These are phyloP conservation scores for Ornithoptera alexandrae DNA, from an alignment of 2,888 invertebrate species.

Conservation along the genomic window DNA sequence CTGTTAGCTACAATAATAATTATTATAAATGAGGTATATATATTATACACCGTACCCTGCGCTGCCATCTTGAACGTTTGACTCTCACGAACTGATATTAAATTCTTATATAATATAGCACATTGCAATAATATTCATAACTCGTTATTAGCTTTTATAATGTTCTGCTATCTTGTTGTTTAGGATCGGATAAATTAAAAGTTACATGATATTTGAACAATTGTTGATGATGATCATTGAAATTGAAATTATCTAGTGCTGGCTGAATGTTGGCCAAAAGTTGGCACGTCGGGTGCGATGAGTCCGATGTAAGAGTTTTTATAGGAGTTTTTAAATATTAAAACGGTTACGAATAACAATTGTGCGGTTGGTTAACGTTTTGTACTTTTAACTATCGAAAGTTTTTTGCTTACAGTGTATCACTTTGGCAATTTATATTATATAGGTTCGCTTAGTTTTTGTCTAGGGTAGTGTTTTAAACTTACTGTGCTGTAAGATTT, in stretches of 20 bases:
- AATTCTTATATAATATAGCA: constrained; percentile 39
- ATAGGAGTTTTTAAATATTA: constrained; percentile 37
- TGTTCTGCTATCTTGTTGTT: constrained; percentile 60
- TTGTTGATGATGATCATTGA: constrained; percentile 44
- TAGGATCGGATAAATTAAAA: constrained; percentile 45
- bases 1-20: neutral
- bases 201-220: constrained; percentile 38
- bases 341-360: constrained; percentile 22
- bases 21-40: neutral
- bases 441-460: constrained; percentile 67
- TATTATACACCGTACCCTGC: neutral
- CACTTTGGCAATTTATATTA: constrained; percentile 60
- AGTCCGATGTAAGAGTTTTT: constrained; percentile 36
- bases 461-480: constrained; percentile 60
- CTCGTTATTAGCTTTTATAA: constrained; percentile 68
- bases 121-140: constrained; percentile 56
- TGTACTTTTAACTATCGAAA: constrained; percentile 18
- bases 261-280: constrained; percentile 38
- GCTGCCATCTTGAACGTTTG: constrained; percentile 27
- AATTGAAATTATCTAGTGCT: constrained; percentile 39
- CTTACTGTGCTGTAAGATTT: constrained; percentile 62
- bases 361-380: constrained; percentile 24
- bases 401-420: constrained; percentile 27
- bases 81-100: constrained; percentile 41
- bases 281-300: constrained; percentile 25